These are phyloP conservation scores for Drosophila seguyi DNA, from an alignment of 1,140 invertebrate genomes.

Conservation along the genomic window DNA sequence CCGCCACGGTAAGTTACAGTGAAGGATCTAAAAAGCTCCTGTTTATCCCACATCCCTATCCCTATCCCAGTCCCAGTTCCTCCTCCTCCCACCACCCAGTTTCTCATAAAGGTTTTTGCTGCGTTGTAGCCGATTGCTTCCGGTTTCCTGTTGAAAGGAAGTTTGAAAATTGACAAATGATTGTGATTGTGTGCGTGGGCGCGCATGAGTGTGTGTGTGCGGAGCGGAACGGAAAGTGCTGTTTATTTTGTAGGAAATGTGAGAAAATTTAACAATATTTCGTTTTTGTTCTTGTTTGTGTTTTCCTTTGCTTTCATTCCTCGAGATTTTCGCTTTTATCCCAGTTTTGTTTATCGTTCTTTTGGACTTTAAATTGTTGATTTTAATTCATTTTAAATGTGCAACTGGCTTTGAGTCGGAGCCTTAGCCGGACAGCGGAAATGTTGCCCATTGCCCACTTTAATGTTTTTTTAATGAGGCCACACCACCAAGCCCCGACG, in stretches of 20 bases:
- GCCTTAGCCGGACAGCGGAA: conserved; percentile 29
- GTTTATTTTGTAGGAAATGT: conserved; percentile 76
- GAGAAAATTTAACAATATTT: conserved; percentile 73
- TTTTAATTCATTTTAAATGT: conserved; percentile 66
- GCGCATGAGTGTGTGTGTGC: conserved; percentile 23
- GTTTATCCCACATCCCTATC: background rate
- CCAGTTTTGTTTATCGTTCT: conserved; percentile 24
- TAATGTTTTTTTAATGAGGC: conserved; percentile 83
- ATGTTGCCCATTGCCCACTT: conserved; percentile 61
- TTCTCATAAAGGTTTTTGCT: conserved; percentile 40
- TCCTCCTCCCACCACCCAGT: background rate
- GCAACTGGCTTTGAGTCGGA: conserved; percentile 28
- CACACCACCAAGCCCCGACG: conserved; percentile 22
- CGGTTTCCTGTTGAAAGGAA: conserved; percentile 79
- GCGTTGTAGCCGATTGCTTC: conserved; percentile 77
- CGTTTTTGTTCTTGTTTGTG: conserved; percentile 26
- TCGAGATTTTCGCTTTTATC: conserved; percentile 27
- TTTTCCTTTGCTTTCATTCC: background rate
- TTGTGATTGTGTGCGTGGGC: conserved; percentile 58
- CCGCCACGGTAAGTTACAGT: conserved; percentile 87
- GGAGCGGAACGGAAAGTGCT: conserved; percentile 62
- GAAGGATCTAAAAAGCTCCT: conserved; percentile 19
- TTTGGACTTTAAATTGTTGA: conserved; percentile 49
- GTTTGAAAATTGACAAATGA: conserved; percentile 81
- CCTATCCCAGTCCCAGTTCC: too few relatives aligned